phyloP scores from a whole-genome alignment of 2,797 vertebrate species.

The Lindbergichthys nudifrons region DNA sequence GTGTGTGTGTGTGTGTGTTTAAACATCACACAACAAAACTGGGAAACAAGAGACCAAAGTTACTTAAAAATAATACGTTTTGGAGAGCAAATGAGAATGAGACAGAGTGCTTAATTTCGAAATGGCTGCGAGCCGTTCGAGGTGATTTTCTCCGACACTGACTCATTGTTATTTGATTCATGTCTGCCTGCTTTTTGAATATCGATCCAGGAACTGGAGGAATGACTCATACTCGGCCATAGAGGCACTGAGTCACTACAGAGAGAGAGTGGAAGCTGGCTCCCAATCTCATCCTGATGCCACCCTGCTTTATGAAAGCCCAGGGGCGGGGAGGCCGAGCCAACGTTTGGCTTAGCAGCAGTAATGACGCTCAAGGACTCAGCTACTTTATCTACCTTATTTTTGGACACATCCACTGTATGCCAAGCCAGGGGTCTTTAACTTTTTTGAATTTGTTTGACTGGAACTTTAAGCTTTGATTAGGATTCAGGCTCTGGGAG shows the following conservation, averaged over 20 bases:
- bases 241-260: constrained; percentile 72
- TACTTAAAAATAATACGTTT: constrained; percentile 37
- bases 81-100: constrained; percentile 44
- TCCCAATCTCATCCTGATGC: constrained; percentile 44
- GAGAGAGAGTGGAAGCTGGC: constrained; percentile 60
- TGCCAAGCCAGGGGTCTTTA: constrained; percentile 37
- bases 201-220: constrained; percentile 72
- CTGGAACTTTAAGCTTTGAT: constrained; percentile 56
- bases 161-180: constrained; percentile 81
- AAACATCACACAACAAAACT: constrained; percentile 22
- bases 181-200: constrained; percentile 75
- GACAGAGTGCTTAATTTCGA: constrained; percentile 70
- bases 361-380: constrained; percentile 55
- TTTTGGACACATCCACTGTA: constrained; percentile 57
- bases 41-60: constrained; percentile 23
- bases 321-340: constrained; percentile 39
- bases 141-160: constrained; percentile 75
- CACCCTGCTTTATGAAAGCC: constrained; percentile 55
- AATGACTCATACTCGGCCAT: constrained; percentile 70
- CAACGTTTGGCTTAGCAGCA: constrained; percentile 59
- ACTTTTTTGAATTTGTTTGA: constrained; percentile 44
- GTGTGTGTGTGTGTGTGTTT: constrained; percentile 7
- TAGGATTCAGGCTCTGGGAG: constrained; percentile 33
- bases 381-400: constrained; percentile 62
- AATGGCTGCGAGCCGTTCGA: constrained; percentile 58